phyloP scores from a whole-genome alignment of 2,888 invertebrate species.

The Dynastes tityus region DNA sequence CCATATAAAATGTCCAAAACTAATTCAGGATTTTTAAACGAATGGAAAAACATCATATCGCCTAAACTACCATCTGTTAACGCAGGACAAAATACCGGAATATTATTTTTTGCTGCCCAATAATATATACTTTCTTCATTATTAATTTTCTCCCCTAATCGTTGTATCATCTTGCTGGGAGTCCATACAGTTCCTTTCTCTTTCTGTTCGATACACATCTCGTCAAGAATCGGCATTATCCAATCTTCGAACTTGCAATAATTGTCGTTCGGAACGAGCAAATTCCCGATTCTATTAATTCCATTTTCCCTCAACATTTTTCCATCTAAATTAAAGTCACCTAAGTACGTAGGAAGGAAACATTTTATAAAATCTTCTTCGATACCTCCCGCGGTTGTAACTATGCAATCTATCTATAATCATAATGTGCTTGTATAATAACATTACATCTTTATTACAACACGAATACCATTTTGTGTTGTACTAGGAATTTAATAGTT shows the following conservation, averaged over 20 bases:
- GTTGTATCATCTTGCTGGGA: conserved; percentile 88
- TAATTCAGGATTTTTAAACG: conserved; percentile 92
- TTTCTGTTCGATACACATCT: conserved; percentile 91
- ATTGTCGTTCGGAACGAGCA: conserved; percentile 97
- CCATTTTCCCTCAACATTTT: conserved; percentile 86
- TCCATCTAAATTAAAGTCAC: conserved; percentile 91
- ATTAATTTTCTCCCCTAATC: conserved; percentile 92
- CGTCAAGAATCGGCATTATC: conserved; percentile 93
- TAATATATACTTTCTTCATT: conserved; percentile 95
- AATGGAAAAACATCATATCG: conserved; percentile 99
- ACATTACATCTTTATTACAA: too few species aligned
- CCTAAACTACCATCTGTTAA: conserved; percentile 98
- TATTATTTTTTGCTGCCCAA: conserved; percentile 97
- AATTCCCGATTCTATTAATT: conserved; percentile 89
- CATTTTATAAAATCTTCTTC: conserved; percentile 99
- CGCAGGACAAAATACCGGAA: conserved; percentile 98
- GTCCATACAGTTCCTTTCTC: conserved; percentile 86
- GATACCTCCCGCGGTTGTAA: conserved; percentile 97
- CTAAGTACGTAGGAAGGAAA: conserved; percentile 93
- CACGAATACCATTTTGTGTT: conserved; percentile 81
- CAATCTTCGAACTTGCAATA: conserved; percentile 99
- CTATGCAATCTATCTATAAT: conserved; percentile 90
- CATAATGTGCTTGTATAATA: not conserved
- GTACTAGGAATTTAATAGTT: conserved; percentile 88
- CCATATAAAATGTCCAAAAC: conserved; percentile 93